Base-by-base conservation (phyloP, 2,888 invertebrate genomes). In the Volucella bombylans region DNA sequence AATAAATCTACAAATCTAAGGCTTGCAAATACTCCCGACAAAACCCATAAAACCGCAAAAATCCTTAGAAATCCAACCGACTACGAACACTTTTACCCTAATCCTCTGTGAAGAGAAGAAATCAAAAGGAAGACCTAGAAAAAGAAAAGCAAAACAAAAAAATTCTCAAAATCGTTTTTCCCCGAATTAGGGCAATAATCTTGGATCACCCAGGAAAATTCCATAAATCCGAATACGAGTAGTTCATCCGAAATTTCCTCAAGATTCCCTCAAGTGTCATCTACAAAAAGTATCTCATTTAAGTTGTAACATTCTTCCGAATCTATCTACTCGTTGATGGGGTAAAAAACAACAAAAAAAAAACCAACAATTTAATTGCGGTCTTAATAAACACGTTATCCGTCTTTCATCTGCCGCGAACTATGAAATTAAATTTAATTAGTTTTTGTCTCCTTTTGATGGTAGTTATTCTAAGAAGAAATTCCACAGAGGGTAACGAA, bases 391-490 rank as follows among this genome's bases (percentile, higher is more conserved):
- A 57, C 45, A 71, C 39, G 57, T 50, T 64, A 68, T 64, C 65
- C 71, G 61, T 72, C 73, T 74, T 73, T 74, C 39, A 83, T 83
- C 79, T 73, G 64, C 73, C 73, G 68, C 52, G 31, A 31, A 69
- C 79, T 68, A 61, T 83, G 62, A 54, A 79, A 83, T 79, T 83
- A 83, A 83, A 69, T 69, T 79, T 79, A 83, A 83, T 82, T 79
- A 79, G 55, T 62, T 67, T 59, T 64, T 55, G 15, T 49, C 38
- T 64, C 68, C 31, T 76, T 47, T 65, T 57, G 47, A 47, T 47
- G 64, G 52, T 61, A 31, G 4, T 50, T 45, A 52, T 57, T 62
- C 54, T 55, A 4, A 54, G 57, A 81, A 81, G 12, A 71, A 76
- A 76, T 76, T 76, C 81, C 71, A 77, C 43, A 61, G n/a, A 39